Evolutionary conservation across 2,797 vertebrate genomes (phyloP), one percentile per base, ranked within the genome.

Genomic region (Pelodytes ibericus): DNA sequence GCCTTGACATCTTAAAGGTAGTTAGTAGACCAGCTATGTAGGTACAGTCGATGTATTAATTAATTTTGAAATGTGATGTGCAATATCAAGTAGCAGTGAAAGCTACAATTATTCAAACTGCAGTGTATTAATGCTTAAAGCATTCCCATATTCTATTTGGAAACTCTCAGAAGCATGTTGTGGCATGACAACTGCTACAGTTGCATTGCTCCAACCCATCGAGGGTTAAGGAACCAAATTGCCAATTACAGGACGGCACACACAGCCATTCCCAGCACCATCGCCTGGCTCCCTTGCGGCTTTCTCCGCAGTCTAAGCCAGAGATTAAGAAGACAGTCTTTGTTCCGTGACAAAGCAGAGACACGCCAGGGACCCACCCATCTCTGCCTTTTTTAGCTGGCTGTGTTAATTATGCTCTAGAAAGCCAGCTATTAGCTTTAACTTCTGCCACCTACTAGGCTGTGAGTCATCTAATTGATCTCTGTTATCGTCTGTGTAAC

Each of bases 311-410:
- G n/a, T n/a, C 63, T 78, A 78, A 72, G 70, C 76, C 69, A 60
- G 63, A 78, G 70, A 78, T 72, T 78, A 72, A 78, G 76, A 78
- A 78, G 63, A 73, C 76, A 72, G 70, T 18, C 76, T 78, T 78
- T 78, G 76, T 78, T 78, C 33, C 76, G 31, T 73, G 76, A 78
- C 76, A 78, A 72, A 78, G 62, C 63, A 60, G 63, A 78, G 76
- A 78, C 76, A 78, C 76, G 67, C 76, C 76, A 78, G 57, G 63
- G 69, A 72, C 57, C 39, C 76, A 72, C 76, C 76, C 76, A 72
- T 69, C 64, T 72, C 25, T 73, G 63, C 44, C 70, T 78, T 78
- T 78, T 78, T 72, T 72, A 67, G 75, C 70, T 61, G 76, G 57
- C 63, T 78, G 57, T 22, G 24, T 27, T 78, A 78, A 78, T 78